phyloP scores from a whole-genome alignment of 2,113 vertebrate species.

The Copsychus sechellarum region DNA sequence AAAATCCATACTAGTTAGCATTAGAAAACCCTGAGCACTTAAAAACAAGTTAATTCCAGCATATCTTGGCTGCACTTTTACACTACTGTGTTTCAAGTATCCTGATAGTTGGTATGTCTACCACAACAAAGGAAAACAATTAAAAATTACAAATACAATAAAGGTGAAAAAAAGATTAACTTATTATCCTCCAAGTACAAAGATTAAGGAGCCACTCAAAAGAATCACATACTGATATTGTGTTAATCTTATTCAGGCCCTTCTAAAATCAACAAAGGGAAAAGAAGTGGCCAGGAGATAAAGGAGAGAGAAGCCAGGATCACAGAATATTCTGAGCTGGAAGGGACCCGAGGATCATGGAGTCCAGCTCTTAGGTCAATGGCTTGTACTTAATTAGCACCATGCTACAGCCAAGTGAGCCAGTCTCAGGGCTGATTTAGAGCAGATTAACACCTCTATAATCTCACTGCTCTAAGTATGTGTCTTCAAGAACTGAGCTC shows the following conservation, averaged over 20 bases:
- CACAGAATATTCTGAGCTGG: not conserved
- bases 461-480: not conserved
- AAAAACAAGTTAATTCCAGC: not conserved
- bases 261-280: not conserved
- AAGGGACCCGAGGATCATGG: not conserved
- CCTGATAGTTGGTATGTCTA: not conserved
- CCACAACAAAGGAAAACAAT: not conserved
- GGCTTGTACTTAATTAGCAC: fast-evolving
- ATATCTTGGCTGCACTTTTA: not conserved
- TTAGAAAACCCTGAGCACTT: not conserved
- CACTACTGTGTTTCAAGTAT: not conserved
- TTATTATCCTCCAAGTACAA: not conserved
- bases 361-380: not conserved
- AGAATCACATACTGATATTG: not conserved
- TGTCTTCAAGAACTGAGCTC: not conserved
- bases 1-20: not conserved
- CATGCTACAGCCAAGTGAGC: fast-evolving
- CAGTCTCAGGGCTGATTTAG: not conserved
- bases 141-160: not conserved
- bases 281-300: not conserved
- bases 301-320: not conserved
- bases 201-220: not conserved
- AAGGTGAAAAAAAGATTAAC: not conserved
- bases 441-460: not conserved
- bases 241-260: not conserved